Conservation (phyloP, 1,140 invertebrate genomes). For the Heliconius congener region DNA sequence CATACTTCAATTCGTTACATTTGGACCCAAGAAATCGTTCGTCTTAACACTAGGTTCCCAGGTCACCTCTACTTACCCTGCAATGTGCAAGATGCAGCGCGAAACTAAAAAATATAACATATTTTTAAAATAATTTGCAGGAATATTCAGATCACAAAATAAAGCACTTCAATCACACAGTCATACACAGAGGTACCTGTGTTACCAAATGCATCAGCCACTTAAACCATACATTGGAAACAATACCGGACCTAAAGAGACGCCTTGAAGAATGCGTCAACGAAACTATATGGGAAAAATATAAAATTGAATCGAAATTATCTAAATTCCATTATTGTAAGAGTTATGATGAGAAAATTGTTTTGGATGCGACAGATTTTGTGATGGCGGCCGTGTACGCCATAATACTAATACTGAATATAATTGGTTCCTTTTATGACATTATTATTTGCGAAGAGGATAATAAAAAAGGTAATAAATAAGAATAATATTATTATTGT, state of each 20-base stretch:
- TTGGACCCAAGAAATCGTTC: too few relatives aligned
- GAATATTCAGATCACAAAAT: conserved; percentile 65
- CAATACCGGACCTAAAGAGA: conserved; percentile 34
- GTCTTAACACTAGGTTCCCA: too few relatives aligned
- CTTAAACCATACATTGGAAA: conserved; percentile 38
- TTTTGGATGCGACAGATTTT: conserved; percentile 42
- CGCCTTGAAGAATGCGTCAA: conserved; percentile 48
- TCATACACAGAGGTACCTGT: conserved; percentile 79
- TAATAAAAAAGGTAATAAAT: conserved; percentile 50
- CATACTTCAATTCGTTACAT: too few relatives aligned
- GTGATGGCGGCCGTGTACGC: conserved; percentile 41
- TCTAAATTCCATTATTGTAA: conserved; percentile 45
- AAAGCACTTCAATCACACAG: conserved; percentile 81
- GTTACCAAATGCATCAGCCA: conserved; percentile 56
- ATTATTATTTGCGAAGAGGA: conserved; percentile 41
- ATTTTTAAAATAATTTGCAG: conserved; percentile 41
- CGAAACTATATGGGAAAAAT: conserved; percentile 44
- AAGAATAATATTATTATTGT: conserved; percentile 9
- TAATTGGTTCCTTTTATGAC: conserved; percentile 52
- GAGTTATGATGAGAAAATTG: conserved; percentile 34
- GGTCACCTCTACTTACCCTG: too few relatives aligned
- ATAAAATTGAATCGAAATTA: conserved; percentile 44
- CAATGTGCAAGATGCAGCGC: too few relatives aligned
- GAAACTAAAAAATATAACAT: too few relatives aligned
- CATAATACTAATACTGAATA: conserved; percentile 42